Evolutionary conservation across 2,113 vertebrate genomes (phyloP).

Genomic region (Psittacula cyanocephala): DNA sequence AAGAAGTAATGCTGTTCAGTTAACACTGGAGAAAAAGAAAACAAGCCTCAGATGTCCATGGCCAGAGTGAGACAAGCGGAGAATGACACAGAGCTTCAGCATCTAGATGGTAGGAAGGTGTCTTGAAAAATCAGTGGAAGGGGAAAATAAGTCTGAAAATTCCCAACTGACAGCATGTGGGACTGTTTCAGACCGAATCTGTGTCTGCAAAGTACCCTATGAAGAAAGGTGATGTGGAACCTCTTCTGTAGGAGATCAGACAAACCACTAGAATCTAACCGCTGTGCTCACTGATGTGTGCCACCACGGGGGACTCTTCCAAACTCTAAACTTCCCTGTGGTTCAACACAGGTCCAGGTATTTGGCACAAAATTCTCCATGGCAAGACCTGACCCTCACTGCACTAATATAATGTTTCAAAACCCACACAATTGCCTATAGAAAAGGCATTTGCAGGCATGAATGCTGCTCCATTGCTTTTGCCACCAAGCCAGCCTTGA

Average conservation of each 20-base stretch:
- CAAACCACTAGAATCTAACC: background rate
- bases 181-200: background rate
- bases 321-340: accelerated
- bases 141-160: background rate
- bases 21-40: background rate
- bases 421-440: background rate
- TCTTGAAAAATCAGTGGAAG: background rate
- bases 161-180: background rate
- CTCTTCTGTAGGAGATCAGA: background rate
- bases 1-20: background rate
- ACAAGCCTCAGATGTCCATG: background rate
- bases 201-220: background rate
- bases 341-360: background rate
- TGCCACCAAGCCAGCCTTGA: background rate
- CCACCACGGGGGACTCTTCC: background rate
- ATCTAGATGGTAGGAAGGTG: background rate
- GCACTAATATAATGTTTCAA: background rate
- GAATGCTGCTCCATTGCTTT: accelerated
- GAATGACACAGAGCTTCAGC: background rate
- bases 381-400: background rate
- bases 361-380: background rate
- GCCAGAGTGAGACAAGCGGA: background rate
- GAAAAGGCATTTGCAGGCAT: background rate
- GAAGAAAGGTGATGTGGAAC: background rate
- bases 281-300: background rate